These are phyloP conservation scores for Cecidostiba fungosa DNA, from an alignment of 2,888 invertebrate species.

Conservation along the genomic window DNA sequence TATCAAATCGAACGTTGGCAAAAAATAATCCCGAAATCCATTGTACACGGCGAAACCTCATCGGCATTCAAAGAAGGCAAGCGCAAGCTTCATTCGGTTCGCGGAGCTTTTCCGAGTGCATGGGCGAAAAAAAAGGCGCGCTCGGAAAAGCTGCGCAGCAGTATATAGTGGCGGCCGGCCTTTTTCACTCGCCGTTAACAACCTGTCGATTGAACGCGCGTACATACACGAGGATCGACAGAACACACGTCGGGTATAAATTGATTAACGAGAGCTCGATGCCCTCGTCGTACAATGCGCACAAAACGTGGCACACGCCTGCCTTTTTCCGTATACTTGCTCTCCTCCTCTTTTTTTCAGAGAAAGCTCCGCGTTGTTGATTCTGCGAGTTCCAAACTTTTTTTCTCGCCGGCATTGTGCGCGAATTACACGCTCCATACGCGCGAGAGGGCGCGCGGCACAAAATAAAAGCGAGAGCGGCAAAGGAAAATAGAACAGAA, in stretches of 20 bases:
- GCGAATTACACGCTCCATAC: conserved; percentile 56
- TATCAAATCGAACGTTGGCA: background rate
- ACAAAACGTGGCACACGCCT: background rate
- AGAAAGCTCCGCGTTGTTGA: background rate
- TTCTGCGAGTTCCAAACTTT: conserved; percentile 26
- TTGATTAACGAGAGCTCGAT: conserved; percentile 60
- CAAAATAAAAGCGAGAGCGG: background rate
- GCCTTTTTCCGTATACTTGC: background rate
- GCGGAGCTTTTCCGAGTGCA: background rate
- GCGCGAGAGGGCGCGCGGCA: background rate
- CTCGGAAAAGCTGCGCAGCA: conserved; percentile 39
- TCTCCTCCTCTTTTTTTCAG: conserved; percentile 10
- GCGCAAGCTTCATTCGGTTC: background rate
- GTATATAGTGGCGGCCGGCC: background rate
- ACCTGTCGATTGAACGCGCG: conserved; percentile 50
- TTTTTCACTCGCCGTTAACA: conserved; percentile 45
- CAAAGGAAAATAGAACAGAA: conserved; percentile 23
- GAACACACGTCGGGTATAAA: conserved; percentile 47
- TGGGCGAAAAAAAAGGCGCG: conserved; percentile 10
- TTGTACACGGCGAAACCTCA: conserved; percentile 9
- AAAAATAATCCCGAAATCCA: conserved; percentile 31
- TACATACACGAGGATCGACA: conserved; percentile 29
- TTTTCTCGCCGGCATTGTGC: conserved; percentile 25
- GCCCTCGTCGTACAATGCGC: conserved; percentile 4
- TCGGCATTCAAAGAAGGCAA: conserved; percentile 1